Evolutionary conservation across 2,888 invertebrate genomes (phyloP).

Genomic region (Pecten maximus): DNA sequence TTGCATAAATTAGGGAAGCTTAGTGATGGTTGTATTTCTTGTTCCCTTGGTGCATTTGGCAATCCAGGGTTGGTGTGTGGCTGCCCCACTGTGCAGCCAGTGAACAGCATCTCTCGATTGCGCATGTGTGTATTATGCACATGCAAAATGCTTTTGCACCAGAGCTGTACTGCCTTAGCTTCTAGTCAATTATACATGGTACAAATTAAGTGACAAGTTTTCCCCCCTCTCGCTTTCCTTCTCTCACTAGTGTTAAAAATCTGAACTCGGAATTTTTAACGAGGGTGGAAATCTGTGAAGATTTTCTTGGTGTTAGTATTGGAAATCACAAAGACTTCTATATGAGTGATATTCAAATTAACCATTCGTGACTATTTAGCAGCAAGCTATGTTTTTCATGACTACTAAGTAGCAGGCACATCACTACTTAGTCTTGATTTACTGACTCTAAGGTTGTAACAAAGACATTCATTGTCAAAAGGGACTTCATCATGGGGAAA

Average conservation of each 20-base stretch:
- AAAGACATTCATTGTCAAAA: neutral
- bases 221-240: neutral
- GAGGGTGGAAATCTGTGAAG: constrained; percentile 1
- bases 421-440: neutral
- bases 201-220: constrained; percentile 35
- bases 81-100: constrained; percentile 18
- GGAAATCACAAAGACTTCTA: neutral
- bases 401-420: constrained; percentile 4
- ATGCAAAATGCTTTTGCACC: constrained; percentile 35
- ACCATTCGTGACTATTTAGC: constrained; percentile 19
- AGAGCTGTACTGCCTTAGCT: constrained; percentile 29
- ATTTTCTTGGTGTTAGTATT: neutral
- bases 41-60: constrained; percentile 28
- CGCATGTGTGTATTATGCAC: constrained; percentile 35
- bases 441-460: neutral
- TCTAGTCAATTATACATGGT: constrained; percentile 35
- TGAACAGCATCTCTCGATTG: neutral
- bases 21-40: neutral
- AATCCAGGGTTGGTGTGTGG: constrained; percentile 13
- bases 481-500: neutral
- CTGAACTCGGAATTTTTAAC: constrained; percentile 22
- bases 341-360: neutral
- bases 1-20: constrained; percentile 22
- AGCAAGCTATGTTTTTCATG: constrained; percentile 20
- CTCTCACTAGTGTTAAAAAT: constrained; percentile 7